Evolutionary conservation across 2,888 invertebrate genomes (phyloP), one percentile per base, ranked within the genome.

Genomic region (Pachydiplax longipennis): DNA sequence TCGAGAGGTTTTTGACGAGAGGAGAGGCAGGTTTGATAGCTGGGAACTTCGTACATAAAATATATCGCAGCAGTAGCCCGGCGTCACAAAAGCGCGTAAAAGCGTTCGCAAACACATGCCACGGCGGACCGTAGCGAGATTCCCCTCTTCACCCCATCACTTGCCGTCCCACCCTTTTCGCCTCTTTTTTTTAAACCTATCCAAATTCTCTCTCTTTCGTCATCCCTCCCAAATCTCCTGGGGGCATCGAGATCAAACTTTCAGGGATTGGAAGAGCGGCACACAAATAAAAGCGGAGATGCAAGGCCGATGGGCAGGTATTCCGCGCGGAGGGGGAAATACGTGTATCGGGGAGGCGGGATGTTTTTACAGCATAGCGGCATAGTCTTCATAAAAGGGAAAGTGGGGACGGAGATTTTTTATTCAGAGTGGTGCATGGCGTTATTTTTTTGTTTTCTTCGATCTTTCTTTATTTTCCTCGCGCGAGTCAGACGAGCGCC

Each of bases 41-140:
- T 87, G 87, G 87, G 61, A 87, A 65, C 58, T 87, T 87, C 87
- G 87, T 87, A 61, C 87, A 87, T 87, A 87, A 87, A 87, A 87
- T 87, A 87, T 87, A 87, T 87, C 87, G 65, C 87, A 31, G 87
- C 61, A 87, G 87, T 87, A 87, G 87, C 87, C 87, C 58, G 58
- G 61, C 87, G 87, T 65, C 87, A 87, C 87, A 87, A 87, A 87
- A 87, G 87, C 87, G 87, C 87, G 87, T 87, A 87, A 87, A 87
- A 87, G 87, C 87, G 87, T 87, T 87, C 53, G 87, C 87, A 87
- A 87, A 87, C 87, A 87, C 87, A 87, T 87, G 87, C 87, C 87
- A 87, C 87, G 87, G 37, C 61, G 58, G 53, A 31, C 48, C 53
- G 58, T 58, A n/a, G 65, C 37, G 31, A 18, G 73, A 73, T 73